Conservation (phyloP, 2,113 vertebrate genomes). For the Pedionomus torquatus region DNA sequence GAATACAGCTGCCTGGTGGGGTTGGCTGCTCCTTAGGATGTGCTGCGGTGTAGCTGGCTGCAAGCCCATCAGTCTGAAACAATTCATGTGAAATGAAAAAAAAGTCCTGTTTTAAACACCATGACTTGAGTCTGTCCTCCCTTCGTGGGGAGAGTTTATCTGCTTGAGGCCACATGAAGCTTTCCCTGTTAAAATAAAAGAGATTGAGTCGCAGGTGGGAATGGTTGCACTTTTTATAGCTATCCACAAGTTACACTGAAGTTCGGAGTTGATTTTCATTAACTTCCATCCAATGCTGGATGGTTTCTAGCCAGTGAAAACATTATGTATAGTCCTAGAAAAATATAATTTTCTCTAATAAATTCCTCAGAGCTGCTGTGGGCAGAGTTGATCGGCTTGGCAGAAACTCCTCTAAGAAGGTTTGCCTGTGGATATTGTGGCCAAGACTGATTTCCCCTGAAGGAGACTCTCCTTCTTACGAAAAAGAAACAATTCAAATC, state of each 20-base stretch:
- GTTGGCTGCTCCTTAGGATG: background rate
- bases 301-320: background rate
- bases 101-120: background rate
- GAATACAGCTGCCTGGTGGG: rapidly evolving
- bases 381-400: background rate
- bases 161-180: background rate
- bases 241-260: background rate
- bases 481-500: background rate
- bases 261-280: background rate
- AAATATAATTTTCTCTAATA: background rate
- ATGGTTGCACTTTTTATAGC: background rate
- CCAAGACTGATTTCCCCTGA: background rate
- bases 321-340: background rate
- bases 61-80: background rate
- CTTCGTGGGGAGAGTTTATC: background rate
- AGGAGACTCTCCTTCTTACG: background rate
- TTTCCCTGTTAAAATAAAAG: background rate
- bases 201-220: background rate
- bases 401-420: background rate
- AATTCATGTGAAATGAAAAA: background rate
- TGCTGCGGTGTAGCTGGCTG: background rate
- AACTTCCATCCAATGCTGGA: background rate
- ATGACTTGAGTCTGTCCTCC: background rate
- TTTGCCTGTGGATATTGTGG: background rate
- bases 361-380: background rate